Conservation (phyloP, 2,888 invertebrate species). For the Diplolepis rosae region DNA sequence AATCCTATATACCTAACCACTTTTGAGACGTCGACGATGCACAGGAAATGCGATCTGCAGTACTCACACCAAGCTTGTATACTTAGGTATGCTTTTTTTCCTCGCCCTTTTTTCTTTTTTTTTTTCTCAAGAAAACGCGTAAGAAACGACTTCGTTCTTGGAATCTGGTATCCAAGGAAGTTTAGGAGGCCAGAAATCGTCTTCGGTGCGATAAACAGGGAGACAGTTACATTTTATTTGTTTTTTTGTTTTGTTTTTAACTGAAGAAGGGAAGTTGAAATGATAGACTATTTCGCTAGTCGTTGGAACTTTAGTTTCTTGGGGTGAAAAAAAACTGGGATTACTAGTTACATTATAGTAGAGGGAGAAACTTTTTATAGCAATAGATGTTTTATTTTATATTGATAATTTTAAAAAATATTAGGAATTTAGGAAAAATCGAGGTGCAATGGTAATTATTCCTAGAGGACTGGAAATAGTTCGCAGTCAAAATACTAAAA, state of each 20-base stretch:
- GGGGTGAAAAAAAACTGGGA: no score
- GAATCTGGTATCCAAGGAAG: constrained; percentile 1
- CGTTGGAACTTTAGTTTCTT: no score
- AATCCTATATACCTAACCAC: constrained; percentile 45
- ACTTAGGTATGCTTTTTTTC: constrained; percentile 27
- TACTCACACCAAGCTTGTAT: constrained; percentile 39
- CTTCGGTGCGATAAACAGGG: constrained; percentile 18
- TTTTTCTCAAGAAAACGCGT: background rate
- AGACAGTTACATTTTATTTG: background rate
- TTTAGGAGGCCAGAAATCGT: constrained; percentile 16
- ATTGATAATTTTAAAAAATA: no score
- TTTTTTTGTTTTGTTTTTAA: background rate
- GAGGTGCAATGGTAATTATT: no score
- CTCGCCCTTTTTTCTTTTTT: background rate
- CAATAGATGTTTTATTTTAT: no score
- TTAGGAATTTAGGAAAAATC: no score
- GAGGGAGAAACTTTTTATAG: no score
- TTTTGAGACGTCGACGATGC: constrained; percentile 57
- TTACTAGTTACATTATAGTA: no score
- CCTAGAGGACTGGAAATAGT: no score
- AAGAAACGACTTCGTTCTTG: background rate
- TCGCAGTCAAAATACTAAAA: no score
- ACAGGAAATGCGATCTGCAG: constrained; percentile 52
- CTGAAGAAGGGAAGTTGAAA: background rate
- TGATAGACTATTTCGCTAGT: no score